phyloP scores from a whole-genome alignment of 2,888 invertebrate genomes.

The Germaria angustata region DNA sequence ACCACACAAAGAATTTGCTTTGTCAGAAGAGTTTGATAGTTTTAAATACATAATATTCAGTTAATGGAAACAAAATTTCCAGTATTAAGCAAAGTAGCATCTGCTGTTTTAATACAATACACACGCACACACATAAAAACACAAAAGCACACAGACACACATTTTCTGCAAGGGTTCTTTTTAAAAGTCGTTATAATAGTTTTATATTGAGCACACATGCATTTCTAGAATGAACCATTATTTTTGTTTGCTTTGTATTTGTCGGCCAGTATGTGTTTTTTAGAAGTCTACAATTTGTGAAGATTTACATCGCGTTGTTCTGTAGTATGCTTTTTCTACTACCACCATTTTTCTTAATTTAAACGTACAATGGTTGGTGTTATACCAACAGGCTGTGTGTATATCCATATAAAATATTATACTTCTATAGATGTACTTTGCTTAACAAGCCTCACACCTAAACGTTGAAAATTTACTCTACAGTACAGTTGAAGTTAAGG shows the following conservation, averaged over 20 bases:
- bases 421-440: constrained; percentile 33
- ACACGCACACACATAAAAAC: too few species aligned
- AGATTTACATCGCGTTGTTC: constrained; percentile 46
- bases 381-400: constrained; percentile 16
- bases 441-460: constrained; percentile 54
- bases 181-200: too few species aligned
- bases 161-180: constrained; percentile 26
- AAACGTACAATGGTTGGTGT: constrained; percentile 7
- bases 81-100: constrained; percentile 41
- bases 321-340: constrained; percentile 17
- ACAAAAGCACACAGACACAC: too few species aligned
- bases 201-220: not conserved
- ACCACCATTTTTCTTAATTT: constrained; percentile 49
- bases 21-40: not conserved
- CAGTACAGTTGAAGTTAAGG: constrained; percentile 75
- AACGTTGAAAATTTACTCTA: constrained; percentile 56
- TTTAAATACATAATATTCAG: not conserved
- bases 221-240: not conserved
- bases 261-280: constrained; percentile 9
- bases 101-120: constrained; percentile 43
- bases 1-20: not conserved
- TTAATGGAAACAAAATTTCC: constrained; percentile 36
- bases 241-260: constrained; percentile 29
- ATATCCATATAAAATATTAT: constrained; percentile 27
- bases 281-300: constrained; percentile 1